Evolutionary conservation across 2,888 invertebrate species (phyloP), one percentile per base, ranked within the genome.

Genomic region (Digitonthophagus gazella): DNA sequence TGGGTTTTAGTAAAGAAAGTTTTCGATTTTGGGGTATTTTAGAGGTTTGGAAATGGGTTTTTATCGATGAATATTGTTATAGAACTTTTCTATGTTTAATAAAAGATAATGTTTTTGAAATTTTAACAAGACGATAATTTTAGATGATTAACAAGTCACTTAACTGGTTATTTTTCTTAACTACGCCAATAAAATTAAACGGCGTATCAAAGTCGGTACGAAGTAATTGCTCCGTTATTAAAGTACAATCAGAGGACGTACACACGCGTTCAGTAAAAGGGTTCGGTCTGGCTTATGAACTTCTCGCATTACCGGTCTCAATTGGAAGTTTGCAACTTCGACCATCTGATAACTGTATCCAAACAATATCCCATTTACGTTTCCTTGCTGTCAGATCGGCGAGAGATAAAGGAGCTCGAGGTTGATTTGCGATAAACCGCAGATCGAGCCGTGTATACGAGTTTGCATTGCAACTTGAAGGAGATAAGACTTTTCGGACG

Each of bases 211-310:
- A 64, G 56, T 57, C 63, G 54, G 63, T 66, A 55, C 56, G 22
- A 16, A 56, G 64, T 67, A 64, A 67, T 67, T 67, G 64, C 64
- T 18, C 57, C 56, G 57, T 64, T 67, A 67, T 67, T 67, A 67
- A 67, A 67, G 64, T 67, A 67, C 67, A 67, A 67, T 67, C 64
- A 64, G 22, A 22, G 57, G 64, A 67, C 64, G 19, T 61, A 61
- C 8, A 61, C 61, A 16, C 61, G 20, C 61, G 20, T 61, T 18
- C 61, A 19, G 61, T 19, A 44, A 44, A 44, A 11, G 28, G 28
- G 6, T 44, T 11, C 8, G 28, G 28, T 44, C 28, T 44, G 28
- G 28, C 28, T 18, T 61, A 61, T 61, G 20, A 61, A 61, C 19
- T 61, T 61, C 20, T 19, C 61, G 18, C 61, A 61, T 61, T 61